These are phyloP conservation scores for Brachypodius melanocephalos DNA, from an alignment of 2,113 vertebrate genomes.

Conservation along the genomic window DNA sequence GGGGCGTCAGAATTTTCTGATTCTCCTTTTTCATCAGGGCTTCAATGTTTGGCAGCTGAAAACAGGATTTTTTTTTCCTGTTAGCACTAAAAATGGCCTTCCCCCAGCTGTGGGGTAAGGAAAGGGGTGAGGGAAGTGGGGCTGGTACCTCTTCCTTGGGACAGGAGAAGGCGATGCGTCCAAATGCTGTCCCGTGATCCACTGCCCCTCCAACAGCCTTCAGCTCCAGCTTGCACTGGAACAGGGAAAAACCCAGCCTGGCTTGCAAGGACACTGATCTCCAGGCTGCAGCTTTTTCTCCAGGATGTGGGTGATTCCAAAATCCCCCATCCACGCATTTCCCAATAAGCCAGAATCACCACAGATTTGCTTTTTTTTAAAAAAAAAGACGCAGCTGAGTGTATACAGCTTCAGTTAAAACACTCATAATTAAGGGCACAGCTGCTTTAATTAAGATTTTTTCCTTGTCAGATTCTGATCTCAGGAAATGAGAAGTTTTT, in stretches of 20 bases:
- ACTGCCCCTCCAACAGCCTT: constrained; percentile 71
- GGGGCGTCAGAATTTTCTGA: constrained; percentile 87
- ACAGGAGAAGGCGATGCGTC: constrained; percentile 94
- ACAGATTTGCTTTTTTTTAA: background rate
- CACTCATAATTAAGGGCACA: background rate
- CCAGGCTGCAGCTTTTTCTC: background rate
- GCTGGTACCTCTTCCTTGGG: constrained; percentile 83
- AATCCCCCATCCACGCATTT: rapidly evolving
- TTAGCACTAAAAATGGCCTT: too few species aligned
- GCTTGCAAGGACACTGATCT: background rate
- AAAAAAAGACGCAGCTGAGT: background rate
- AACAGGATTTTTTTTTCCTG: background rate
- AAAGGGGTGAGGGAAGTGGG: rapidly evolving
- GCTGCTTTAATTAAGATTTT: background rate
- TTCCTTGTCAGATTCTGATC: background rate
- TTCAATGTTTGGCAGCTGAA: constrained; percentile 84
- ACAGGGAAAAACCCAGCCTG: background rate
- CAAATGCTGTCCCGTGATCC: constrained; percentile 90
- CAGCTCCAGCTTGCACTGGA: constrained; percentile 91
- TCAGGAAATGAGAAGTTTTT: background rate
- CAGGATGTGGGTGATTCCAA: background rate
- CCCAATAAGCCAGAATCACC: background rate
- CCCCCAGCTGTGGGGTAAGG: background rate
- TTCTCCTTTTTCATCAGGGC: constrained; percentile 86
- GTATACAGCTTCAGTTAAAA: background rate